These are phyloP conservation scores for Tachycineta bicolor DNA, from an alignment of 2,113 vertebrate species.

Conservation along the genomic window DNA sequence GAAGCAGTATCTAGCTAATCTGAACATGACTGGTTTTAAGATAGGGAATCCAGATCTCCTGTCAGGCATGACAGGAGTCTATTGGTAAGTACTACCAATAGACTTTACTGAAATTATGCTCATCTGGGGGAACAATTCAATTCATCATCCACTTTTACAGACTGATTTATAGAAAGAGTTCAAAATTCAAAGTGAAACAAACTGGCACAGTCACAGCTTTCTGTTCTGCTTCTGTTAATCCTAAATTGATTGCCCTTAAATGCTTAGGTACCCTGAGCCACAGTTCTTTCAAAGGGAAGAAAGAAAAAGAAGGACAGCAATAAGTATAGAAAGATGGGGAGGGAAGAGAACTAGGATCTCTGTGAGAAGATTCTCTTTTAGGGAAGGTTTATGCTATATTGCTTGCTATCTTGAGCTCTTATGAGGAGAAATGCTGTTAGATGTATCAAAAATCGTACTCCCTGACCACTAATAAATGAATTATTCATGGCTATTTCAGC, in stretches of 20 bases:
- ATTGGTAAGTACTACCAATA: not conserved
- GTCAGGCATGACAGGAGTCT: not conserved
- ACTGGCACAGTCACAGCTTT: not conserved
- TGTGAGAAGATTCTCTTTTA: not conserved
- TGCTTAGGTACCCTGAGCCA: not conserved
- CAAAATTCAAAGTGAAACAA: conserved; percentile 4
- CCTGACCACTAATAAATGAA: conserved; percentile 9
- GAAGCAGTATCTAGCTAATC: not conserved
- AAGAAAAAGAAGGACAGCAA: not conserved
- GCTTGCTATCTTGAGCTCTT: not conserved
- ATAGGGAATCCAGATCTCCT: not conserved
- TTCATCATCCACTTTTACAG: not conserved
- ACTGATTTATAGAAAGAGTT: not conserved
- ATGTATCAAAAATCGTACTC: not conserved
- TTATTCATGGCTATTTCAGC: conserved; percentile 9
- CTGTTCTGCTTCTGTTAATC: not conserved
- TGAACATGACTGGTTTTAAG: not conserved
- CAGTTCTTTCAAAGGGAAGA: not conserved
- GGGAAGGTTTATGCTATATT: not conserved
- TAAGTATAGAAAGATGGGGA: not conserved
- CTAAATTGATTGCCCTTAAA: not conserved
- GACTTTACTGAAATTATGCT: not conserved
- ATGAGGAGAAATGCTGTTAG: not conserved
- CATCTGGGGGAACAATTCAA: not conserved
- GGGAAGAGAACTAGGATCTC: not conserved